phyloP scores from a whole-genome alignment of 64 coral and sea anemone species.

The Actinia tenebrosa region DNA sequence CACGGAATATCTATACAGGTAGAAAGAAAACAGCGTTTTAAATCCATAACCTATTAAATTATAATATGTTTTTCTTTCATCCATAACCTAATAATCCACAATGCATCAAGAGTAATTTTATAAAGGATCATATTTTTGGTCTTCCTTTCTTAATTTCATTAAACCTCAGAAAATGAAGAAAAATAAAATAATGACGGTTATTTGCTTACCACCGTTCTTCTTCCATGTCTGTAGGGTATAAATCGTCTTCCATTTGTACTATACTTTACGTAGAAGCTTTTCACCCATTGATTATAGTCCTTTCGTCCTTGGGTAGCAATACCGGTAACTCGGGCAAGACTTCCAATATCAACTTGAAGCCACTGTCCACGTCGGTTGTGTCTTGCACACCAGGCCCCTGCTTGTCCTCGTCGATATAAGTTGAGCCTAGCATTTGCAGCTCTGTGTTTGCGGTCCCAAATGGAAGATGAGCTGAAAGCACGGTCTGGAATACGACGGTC shows the following conservation, averaged over 20 bases:
- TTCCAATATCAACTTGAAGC: constrained; percentile 69
- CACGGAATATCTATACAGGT: no score
- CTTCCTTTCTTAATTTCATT: no score
- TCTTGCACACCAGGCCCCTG: constrained; percentile 48
- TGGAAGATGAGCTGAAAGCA: constrained; percentile 56
- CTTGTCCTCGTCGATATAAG: constrained; percentile 22
- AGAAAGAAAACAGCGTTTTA: no score
- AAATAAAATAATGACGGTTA: no score
- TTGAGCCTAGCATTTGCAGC: constrained; percentile 55
- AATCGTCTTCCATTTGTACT: constrained; percentile 56
- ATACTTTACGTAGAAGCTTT: constrained; percentile 66
- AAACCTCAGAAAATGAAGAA: no score
- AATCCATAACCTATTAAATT: no score
- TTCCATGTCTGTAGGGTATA: constrained; percentile 47
- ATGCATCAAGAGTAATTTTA: no score
- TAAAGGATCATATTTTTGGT: no score
- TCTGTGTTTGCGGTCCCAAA: constrained; percentile 61
- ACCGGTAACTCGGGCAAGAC: constrained; percentile 14
- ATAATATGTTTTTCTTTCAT: no score
- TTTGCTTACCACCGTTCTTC: constrained; percentile 29
- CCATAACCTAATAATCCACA: no score
- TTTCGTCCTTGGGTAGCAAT: constrained; percentile 70
- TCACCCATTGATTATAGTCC: constrained; percentile 72
- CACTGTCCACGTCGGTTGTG: constrained; percentile 62
- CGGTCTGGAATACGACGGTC: constrained; percentile 59